Evolutionary conservation across 2,113 vertebrate genomes (phyloP).

Genomic region (Microcebus tavaratra): DNA sequence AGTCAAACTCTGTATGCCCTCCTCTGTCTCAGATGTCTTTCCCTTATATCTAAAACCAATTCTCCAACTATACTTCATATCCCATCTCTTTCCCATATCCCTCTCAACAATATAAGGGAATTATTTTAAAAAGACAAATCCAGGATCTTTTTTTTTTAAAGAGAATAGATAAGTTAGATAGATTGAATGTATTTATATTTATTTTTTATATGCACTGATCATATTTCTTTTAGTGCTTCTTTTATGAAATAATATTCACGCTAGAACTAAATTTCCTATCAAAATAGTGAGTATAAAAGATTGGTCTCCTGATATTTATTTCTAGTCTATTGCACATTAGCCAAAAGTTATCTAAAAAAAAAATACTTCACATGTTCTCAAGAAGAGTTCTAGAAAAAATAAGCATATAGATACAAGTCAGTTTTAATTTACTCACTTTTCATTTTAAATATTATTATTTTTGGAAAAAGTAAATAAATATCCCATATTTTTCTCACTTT

Average conservation of each 20-base stretch:
- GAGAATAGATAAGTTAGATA: background rate
- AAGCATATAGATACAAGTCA: background rate
- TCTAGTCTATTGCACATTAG: background rate
- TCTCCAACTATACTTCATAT: background rate
- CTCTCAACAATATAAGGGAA: background rate
- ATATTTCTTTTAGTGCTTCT: background rate
- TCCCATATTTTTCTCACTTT: background rate
- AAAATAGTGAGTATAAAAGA: background rate
- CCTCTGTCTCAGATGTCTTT: background rate
- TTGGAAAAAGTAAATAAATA: background rate
- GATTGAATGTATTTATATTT: background rate
- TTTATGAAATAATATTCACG: background rate
- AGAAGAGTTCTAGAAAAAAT: conserved; percentile 20
- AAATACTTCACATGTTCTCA: background rate
- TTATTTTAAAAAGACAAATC: conserved; percentile 8
- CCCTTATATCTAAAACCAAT: background rate
- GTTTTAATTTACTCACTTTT: background rate
- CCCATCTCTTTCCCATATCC: background rate
- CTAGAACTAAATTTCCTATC: background rate
- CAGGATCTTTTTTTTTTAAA: background rate
- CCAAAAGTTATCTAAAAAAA: background rate
- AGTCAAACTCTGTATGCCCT: background rate
- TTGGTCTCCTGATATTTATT: background rate
- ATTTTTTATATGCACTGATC: background rate
- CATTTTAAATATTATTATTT: background rate